Base-by-base conservation (phyloP, 2,113 vertebrate species). In the Bambusicola thoracicus region DNA sequence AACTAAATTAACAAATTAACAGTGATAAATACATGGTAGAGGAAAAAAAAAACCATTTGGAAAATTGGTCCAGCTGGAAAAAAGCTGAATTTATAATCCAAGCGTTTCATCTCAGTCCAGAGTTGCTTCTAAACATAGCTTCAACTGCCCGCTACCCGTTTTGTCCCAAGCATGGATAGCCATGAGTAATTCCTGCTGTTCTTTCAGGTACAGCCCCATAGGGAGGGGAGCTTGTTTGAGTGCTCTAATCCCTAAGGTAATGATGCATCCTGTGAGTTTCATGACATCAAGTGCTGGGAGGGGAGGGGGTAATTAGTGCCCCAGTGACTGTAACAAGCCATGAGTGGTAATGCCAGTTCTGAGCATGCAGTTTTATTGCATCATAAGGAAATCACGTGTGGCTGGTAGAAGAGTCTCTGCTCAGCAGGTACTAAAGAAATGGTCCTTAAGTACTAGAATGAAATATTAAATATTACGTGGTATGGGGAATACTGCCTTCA, bases 261-360 rank as follows among this genome's bases (percentile, higher is more conserved):
- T 87, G 87, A 93, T 93, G 93, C 43, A 0, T 87, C 59, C 92
- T 82, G 15, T 51, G 89, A 95, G 87, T 67, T 85, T 94, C 95
- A 68, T 87, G 91, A 85, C 94, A 96, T 96, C 94, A 96, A 87
- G 92, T 65, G 4, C 72, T 87, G 92, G 92, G 92, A 94, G 65
- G 88, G 66, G 66, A 96, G 65, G 46, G 70, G 34, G 73, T 92
- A 94, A 97, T 94, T 95, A 95, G 21, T 3, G 3, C 51, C 70
- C 87, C 79, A 30, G 81, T 66, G 81, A 81, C 36, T 92, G 63
- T 43, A 89, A 73, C 40, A 75, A 89, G 85, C 58, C 3, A 2
- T 85, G 78, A 87, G 75, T 24, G 4, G 61, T 74, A 95, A 82
- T 0, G 4, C 75, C 80, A 66, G 30, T 46, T 92, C 78, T 73